Conservation (phyloP, 1,140 invertebrate genomes). For the Drosophila malerkotliana region DNA sequence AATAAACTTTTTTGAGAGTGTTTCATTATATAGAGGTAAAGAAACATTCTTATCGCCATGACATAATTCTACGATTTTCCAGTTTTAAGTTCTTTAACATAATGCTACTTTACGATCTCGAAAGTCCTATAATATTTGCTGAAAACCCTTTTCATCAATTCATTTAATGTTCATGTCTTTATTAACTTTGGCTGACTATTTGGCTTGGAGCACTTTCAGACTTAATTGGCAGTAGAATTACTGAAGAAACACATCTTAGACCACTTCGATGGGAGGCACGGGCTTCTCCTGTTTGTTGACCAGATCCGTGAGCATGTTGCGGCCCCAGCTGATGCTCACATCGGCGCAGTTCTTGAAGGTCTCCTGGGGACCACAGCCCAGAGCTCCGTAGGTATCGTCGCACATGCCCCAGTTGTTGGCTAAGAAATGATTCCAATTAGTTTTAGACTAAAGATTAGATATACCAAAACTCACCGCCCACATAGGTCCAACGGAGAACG, state of each 20-base stretch:
- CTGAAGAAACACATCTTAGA: neutral
- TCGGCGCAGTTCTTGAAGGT: constrained; percentile 89
- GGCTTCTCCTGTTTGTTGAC: constrained; percentile 24
- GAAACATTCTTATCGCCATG: too few relatives aligned
- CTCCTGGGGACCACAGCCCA: constrained; percentile 88
- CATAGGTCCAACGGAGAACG: constrained; percentile 89
- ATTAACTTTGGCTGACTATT: constrained; percentile 37
- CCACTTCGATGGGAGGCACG: constrained; percentile 45
- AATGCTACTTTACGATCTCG: too few relatives aligned
- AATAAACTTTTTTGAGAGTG: too few relatives aligned
- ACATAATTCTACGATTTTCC: too few relatives aligned
- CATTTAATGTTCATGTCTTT: constrained; percentile 21
- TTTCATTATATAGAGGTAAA: too few relatives aligned
- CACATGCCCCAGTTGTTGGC: constrained; percentile 87
- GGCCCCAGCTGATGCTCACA: constrained; percentile 85
- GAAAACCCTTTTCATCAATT: neutral
- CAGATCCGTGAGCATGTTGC: constrained; percentile 59
- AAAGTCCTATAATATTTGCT: too few relatives aligned
- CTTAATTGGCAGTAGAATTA: constrained; percentile 6
- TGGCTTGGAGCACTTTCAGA: constrained; percentile 33
- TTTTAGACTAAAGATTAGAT: neutral
- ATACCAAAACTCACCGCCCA: constrained; percentile 65
- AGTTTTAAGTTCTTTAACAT: too few relatives aligned
- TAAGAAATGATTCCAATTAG: constrained; percentile 20
- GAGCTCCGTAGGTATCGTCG: constrained; percentile 57